Base-by-base conservation (phyloP, 2,888 invertebrate species). In the Erynnis tages region DNA sequence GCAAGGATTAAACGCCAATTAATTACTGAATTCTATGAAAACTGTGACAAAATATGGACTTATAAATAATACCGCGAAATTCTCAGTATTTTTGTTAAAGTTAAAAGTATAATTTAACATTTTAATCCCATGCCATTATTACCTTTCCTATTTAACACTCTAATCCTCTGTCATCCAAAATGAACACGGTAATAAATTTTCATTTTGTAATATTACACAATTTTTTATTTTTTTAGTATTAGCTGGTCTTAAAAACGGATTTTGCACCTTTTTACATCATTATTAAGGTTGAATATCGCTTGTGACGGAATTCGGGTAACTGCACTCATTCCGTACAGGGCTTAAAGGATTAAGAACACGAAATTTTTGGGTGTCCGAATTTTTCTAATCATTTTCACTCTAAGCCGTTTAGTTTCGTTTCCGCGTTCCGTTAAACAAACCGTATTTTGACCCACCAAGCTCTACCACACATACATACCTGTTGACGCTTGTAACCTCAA, bases 121-220 rank as follows among this genome's bases (percentile, higher is more conserved):
- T 21, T 25, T 4, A 7, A 25, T 7, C n/a, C 16, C 21, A 4
- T 19, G 11, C 7, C 21, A 1, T 19, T 37, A 37, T 38, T 38
- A 38, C 13, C 21, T 30, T 30, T 11, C 19, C 19, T 30, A 19
- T 19, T 17, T 19, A 43, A 44, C 14, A 10, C 1, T 23, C 14
- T 44, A 44, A 44, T 44, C 44, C 44, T 13, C 32, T 44, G 44
- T 44, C 32, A 23, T 44, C 44, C 14, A 44, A 44, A 44, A 21
- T 32, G 44, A 32, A 34, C 8, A 32, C 5, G 19, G 10, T 34
- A 44, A 43, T 43, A 43, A 30, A 44, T 44, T 44, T 44, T 44
- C 44, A 44, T 44, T 44, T 14, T 44, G 11, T 30, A 23, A 32
- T 23, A 32, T 45, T 32, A 45, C 23, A 23, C 3, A 38, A 30